Base-by-base conservation (phyloP, 2,888 invertebrate genomes). In the Bruchidius siliquastri region DNA sequence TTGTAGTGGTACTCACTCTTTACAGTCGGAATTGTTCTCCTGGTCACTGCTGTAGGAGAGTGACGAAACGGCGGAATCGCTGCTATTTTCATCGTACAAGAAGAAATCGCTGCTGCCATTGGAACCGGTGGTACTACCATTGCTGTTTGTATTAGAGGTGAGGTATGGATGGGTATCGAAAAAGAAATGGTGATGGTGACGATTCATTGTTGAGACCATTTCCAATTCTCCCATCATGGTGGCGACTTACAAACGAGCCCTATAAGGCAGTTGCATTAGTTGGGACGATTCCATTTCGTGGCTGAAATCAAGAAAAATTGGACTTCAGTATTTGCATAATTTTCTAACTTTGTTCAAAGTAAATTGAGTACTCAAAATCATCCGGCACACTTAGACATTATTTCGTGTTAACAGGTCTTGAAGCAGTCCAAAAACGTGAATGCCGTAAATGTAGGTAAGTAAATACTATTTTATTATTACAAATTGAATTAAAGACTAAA, bases 21-120 rank as follows among this genome's bases (percentile, higher is more conserved):
- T 92, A 18, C 88, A 87, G 68, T 90, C 88, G 0, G 91, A 89
- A 78, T 90, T 91, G 84, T 94, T 94, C 84, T 95, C 95, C 85
- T 94, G 94, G 82, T 95, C 95, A 84, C 95, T 95, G 76, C 92
- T 92, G 84, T 93, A 94, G n/a, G 88, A 87, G 76, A 92, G 89
- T 80, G 90, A 91, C 73, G 93, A 93, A 80, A 91, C 91, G 67
- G 81, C 82, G 6, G 90, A 90, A 84, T 91, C 91, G 77, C 89
- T 90, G 81, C 91, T 89, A 77, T 87, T 87, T 69, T 89, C 89
- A 75, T 89, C 89, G 74, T 92, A 92, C n/a, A 93, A 87, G 82
- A 92, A 92, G 82, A 93, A 88, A 83, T 94, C 94, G 78, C 90
- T 90, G 74, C 90, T 90, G 77, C 90, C 90, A 21, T 91, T 91